Evolutionary conservation across 92 coral and sea anemone species (phyloP), one percentile per base, ranked within the genome.

Genomic region (Blastomussa wellsi): DNA sequence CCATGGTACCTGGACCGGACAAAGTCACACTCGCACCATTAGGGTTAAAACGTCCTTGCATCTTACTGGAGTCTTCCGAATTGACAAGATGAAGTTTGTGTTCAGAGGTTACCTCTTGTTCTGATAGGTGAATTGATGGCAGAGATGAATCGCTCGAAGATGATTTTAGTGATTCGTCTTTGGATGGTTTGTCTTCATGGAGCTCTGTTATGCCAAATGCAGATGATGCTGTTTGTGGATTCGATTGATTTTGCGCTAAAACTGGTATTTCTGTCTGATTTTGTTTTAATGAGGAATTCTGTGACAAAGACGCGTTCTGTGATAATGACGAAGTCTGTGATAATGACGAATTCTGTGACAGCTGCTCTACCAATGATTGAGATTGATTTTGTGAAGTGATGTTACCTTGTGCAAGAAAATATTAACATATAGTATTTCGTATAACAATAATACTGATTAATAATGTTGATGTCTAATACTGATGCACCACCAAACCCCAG

Each of bases 1-100:
- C 87, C 72, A 83, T 7, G 31, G 72, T 73, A 83, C 87, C 87
- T 83, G 87, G 72, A 31, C 87, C 87, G 29, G 87, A 74, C 74
- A 83, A 75, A 62, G 80, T 57, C 44, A 83, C 87, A 83, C 74
- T 75, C n/a, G 74, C 80, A 74, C 80, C 81, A 16, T 83, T 72
- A 83, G 87, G 87, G 41, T 37, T 74, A 20, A 83, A 83, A 42
- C 42, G 17, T 22, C 87, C 81, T 32, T 74, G 42, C 87, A 83
- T 59, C 41, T 83, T 68, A 73, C 60, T 74, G 14, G 81, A 75
- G 5, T 66, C 74, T 59, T 64, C 87, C 74, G 74, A 55, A 31
- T 62, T 83, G 77, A 42, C 62, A 57, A 60, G 22, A 42, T 83
- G 87, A 83, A 83, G 80, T 60, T 32, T 59, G 35, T 83, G 74